Evolutionary conservation across 2,797 vertebrate species (phyloP).

Genomic region (Chanos chanos): DNA sequence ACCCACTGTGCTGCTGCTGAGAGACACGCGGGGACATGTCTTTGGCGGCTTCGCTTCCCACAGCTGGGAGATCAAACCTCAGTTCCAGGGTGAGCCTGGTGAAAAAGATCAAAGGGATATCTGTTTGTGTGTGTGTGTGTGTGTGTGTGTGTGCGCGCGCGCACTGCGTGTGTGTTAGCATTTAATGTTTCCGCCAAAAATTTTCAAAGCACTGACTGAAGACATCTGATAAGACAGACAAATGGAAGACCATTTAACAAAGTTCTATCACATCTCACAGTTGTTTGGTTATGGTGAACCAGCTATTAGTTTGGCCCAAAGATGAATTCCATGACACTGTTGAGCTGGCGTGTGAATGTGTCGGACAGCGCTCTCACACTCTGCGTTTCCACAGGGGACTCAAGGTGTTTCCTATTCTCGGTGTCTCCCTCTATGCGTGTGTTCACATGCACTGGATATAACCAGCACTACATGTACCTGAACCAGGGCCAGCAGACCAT

Average conservation of each 20-base stretch:
- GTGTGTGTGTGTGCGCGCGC: not conserved
- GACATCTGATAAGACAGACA: no score
- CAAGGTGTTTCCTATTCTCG: constrained; percentile 89
- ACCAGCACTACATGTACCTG: constrained; percentile 95
- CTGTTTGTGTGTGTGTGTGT: not conserved
- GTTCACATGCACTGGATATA: constrained; percentile 84
- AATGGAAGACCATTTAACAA: no score
- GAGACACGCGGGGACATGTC: constrained; percentile 77
- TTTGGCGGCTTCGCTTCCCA: constrained; percentile 92
- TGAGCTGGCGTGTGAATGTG: not conserved
- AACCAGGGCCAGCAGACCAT: constrained; percentile 93
- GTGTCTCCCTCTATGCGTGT: constrained; percentile 79
- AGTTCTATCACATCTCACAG: not conserved
- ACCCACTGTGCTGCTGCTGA: constrained; percentile 79
- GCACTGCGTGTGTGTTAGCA: not conserved
- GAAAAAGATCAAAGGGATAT: not conserved
- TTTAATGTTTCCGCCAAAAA: no score
- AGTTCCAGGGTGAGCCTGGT: constrained; percentile 87
- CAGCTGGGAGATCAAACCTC: constrained; percentile 87
- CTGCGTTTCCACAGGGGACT: constrained; percentile 75
- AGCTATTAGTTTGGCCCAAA: no score
- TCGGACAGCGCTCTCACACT: constrained; percentile 4
- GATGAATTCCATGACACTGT: no score
- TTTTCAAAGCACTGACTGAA: no score
- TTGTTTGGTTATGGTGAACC: no score